Evolutionary conservation across 2,113 vertebrate species (phyloP), one percentile per base, ranked within the genome.

Genomic region (Natator depressus): DNA sequence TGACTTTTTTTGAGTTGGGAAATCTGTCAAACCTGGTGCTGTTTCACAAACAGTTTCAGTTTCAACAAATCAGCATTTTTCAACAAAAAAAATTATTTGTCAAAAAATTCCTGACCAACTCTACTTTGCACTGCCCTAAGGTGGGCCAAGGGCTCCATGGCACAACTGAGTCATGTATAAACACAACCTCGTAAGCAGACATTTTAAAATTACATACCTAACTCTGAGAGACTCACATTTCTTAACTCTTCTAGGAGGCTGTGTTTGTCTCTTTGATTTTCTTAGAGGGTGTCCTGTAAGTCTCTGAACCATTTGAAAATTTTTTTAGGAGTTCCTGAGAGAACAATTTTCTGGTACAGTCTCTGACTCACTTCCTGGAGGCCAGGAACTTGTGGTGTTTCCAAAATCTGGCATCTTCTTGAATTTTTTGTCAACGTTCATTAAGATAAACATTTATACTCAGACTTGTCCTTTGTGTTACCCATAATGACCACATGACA

Each of bases 351-450:
- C 59, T 62, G 59, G 13, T 62, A 22, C 14, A 10, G 5, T 72
- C 69, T 72, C n/a, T 22, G 95, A 83, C 3, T 92, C 93, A 35
- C 47, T 88, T 20, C 65, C 42, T 79, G 86, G 10, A 81, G 86
- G 2, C 1, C 50, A 1, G 4, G 85, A 19, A 49, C 4, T 89
- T 87, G 4, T n/a, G 2, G 11, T 82, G 8, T 84, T 94, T 93
- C 49, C 78, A 78, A 72, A 83, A 31, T 57, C 53, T 89, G 72
- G 10, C 35, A 79, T 78, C 4, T 4, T 87, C 31, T 80, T 82
- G 76, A 84, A 95, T 93, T 95, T 85, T n/a, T 54, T 57, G 81
- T 91, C 92, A 91, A 92, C 92, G 92, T n/a, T 47, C 65, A 89
- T 51, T 89, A 88, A 94, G 94, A 89, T 82, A 87, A 3, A 38